Conservation (phyloP, 1,140 invertebrate species). For the Magallana angulata region DNA sequence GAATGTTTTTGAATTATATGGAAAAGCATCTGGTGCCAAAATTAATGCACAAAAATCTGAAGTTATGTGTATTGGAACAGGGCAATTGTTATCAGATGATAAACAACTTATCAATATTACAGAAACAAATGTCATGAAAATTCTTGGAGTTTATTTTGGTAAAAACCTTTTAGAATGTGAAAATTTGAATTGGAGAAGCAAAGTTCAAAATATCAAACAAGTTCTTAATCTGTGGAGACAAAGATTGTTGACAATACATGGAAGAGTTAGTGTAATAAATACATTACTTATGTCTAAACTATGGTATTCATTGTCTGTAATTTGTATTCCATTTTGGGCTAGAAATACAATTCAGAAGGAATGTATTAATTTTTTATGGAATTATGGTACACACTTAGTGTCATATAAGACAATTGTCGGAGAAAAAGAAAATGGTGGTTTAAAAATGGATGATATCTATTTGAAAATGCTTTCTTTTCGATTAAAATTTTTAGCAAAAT, state of each 20-base stretch:
- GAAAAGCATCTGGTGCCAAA: neutral
- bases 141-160: neutral
- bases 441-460: neutral
- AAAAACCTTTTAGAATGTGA: neutral
- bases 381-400: too few relatives aligned
- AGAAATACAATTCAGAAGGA: neutral
- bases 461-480: neutral
- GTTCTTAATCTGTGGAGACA: neutral
- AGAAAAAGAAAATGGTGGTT: neutral
- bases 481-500: neutral
- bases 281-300: conserved; percentile 9
- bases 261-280: neutral
- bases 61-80: too few relatives aligned
- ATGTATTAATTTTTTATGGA: too few relatives aligned
- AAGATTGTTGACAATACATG: neutral
- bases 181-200: neutral
- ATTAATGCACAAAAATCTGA: neutral
- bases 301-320: conserved; percentile 1
- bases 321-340: neutral
- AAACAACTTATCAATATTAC: neutral
- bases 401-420: too few relatives aligned
- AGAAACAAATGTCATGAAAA: neutral
- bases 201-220: neutral
- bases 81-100: neutral
- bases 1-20: conserved; percentile 2